A percentile compares a stretch with the other conserved stretches of the same genome.
Evolutionary conservation across 1,140 invertebrate species (phyloP).

Genomic region (Drosophila pandora): DNA sequence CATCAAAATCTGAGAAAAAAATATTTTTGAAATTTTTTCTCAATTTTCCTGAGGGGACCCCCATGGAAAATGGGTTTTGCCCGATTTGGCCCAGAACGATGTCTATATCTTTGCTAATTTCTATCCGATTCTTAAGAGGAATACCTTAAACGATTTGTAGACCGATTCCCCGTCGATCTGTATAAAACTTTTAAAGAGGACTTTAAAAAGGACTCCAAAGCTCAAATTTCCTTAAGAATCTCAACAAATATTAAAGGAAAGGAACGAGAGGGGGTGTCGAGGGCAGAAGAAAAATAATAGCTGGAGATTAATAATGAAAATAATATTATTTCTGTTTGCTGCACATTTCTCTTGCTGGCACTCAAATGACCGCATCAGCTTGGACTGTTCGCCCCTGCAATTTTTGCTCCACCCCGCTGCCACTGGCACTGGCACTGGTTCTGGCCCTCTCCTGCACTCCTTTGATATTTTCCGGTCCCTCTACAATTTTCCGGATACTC

Average conservation of each 20-base stretch:
- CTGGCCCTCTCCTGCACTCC: no score
- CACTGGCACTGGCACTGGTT: no score
- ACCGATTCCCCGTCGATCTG: no score
- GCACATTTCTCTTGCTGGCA: conserved; percentile 45
- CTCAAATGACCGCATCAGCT: conserved; percentile 45
- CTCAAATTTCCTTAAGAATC: background rate
- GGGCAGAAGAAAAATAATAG: conserved; percentile 22
- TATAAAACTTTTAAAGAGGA: background rate
- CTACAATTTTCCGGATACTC: conserved; percentile 9
- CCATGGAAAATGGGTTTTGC: background rate
- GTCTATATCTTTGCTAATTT: no score
- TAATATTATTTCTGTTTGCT: conserved; percentile 39
- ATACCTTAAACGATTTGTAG: no score
- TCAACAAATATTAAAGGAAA: background rate
- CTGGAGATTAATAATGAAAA: conserved; percentile 44
- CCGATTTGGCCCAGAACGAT: no score
- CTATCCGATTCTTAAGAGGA: no score
- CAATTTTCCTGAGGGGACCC: background rate
- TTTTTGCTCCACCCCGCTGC: background rate
- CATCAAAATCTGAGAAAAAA: background rate
- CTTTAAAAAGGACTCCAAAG: no score
- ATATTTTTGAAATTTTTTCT: background rate
- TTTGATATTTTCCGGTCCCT: no score
- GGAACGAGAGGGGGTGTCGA: background rate
- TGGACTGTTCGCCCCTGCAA: conserved; percentile 28